Base-by-base conservation (phyloP, 2,797 vertebrate genomes). In the Betta splendens region DNA sequence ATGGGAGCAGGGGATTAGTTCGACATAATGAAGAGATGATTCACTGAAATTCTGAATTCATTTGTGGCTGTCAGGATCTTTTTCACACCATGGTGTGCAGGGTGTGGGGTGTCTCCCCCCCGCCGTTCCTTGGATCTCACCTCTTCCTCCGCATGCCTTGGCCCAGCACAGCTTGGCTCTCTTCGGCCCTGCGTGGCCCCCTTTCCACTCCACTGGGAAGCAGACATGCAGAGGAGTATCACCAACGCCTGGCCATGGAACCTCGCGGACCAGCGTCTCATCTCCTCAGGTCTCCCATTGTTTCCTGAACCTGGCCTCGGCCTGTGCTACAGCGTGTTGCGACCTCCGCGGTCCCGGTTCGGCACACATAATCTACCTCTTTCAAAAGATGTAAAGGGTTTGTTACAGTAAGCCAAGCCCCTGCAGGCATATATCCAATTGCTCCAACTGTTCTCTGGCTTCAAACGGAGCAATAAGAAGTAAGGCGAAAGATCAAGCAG, bases 21-120 rank as follows among this genome's bases (percentile, higher is more conserved):
- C 38, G 44, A 60, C 57, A 40, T 81, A 87, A 91, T 89, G 74
- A 89, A 85, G 86, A 80, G 79, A 85, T 81, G 79, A 82, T 75
- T 85, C 67, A 80, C 43, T 83, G 60, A 83, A 79, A 86, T 61
- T 74, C 71, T 89, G 75, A 89, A 88, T 84, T 85, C 45, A 84
- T 87, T 85, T 82, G 78, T 28, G 65, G 71, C 69, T 71, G 85
- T 86, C 84, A 77, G 84, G 67, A 84, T 80, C 75, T 84, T 70
- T 81, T 85, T 85, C 78, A 84, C 81, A 78, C 76, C 60, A 46
- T 61, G 52, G 48, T 64, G 54, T 76, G 73, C 15, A 36, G 51
- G 58, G 72, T 38, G 52, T 33, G 45, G 69, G 42, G 44, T 26
- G 40, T 48, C 58, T n/a, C 40, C 25, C 77, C 70, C 66, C 65